Evolutionary conservation across 2,888 invertebrate species (phyloP).

Genomic region (Hesperia comma): DNA sequence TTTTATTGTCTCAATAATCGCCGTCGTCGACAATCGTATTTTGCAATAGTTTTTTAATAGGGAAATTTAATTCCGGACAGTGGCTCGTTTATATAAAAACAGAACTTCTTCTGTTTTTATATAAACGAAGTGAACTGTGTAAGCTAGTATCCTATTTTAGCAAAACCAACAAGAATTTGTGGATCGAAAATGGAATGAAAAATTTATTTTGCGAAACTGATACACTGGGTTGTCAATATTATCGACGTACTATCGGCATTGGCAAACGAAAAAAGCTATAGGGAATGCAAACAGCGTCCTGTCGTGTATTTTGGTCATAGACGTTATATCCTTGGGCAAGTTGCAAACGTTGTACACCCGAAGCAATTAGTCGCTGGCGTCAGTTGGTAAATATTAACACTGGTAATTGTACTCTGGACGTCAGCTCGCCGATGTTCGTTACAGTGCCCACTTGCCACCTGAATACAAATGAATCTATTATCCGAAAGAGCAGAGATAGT

Average conservation of each 20-base stretch:
- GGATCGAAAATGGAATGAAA: no score
- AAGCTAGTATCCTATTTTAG: no score
- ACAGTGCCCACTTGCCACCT: conserved; percentile 75
- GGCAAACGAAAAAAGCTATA: neutral
- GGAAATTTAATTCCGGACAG: no score
- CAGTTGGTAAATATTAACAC: conserved; percentile 82
- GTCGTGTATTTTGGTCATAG: conserved; percentile 7
- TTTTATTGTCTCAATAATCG: no score
- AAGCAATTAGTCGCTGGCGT: conserved; percentile 78
- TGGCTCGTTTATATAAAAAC: no score
- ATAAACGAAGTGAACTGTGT: no score
- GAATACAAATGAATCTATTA: conserved; percentile 83
- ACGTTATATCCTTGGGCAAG: conserved; percentile 5
- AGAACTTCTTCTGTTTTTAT: no score
- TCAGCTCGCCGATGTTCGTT: conserved; percentile 80
- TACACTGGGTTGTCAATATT: neutral
- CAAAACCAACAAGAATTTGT: no score
- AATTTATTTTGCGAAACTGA: no score
- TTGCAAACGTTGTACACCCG: conserved; percentile 55
- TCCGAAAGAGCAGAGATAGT: conserved; percentile 73
- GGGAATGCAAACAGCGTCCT: neutral
- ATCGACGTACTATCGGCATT: neutral
- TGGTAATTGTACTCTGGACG: conserved; percentile 80
- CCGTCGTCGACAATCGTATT: no score
- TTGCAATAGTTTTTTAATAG: no score